Evolutionary conservation across 2,113 vertebrate species (phyloP), one percentile per base, ranked within the genome.

Genomic region (Seriola aureovittata): DNA sequence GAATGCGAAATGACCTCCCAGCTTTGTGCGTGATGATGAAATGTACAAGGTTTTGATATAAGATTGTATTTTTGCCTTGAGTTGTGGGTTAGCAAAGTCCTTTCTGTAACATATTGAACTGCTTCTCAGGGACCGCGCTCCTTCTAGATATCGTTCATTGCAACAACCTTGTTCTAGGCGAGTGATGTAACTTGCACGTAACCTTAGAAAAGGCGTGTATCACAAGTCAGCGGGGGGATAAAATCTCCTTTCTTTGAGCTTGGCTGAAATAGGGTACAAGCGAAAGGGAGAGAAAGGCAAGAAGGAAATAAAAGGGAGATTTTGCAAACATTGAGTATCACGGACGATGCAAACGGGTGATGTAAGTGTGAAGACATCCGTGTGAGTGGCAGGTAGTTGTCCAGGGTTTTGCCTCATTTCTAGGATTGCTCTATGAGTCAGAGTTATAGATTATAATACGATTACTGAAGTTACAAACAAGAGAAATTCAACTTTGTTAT

Each of bases 131-230:
- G 89, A 73, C 85, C 32, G 50, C 68, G 59, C 62, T 90, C 89
- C 82, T 91, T 50, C 88, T 86, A 83, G 88, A 92, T 89, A 92
- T 82, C 84, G 52, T 80, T 92, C 87, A 71, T 75, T 91, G 90
- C 90, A 93, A 86, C 92, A 88, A 90, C 88, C 88, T 90, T 89
- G 92, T 93, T 92, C 85, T 85, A 88, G 78, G 90, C 83, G 72
- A 93, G 92, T 95, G 95, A 95, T 95, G 94, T 94, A 95, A 95
- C 88, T 79, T 75, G 82, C 71, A 69, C 91, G 94, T 87, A 95
- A 95, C 89, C 80, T 88, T 76, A 83, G 88, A 89, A 84, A 93
- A 91, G 84, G 77, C 85, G 87, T 67, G 84, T 71, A 88, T 88
- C 79, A 40, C 75, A 84, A 93, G 85, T 92, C 92, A 85, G 83